Evolutionary conservation across 1,140 invertebrate genomes (phyloP), one percentile per base, ranked within the genome.

Genomic region (Pectinophora gossypiella): DNA sequence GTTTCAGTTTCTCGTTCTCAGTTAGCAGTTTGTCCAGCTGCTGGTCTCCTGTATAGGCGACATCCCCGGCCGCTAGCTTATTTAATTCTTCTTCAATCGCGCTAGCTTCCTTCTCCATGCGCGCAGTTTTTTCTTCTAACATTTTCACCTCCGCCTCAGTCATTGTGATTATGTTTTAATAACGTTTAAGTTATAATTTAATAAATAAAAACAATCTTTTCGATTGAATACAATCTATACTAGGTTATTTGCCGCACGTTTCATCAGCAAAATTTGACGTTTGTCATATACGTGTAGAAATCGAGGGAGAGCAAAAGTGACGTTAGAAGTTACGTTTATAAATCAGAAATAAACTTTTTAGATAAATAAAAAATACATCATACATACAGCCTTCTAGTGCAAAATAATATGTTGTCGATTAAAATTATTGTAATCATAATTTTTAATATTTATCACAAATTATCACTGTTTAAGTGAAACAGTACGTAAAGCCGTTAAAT

Each of bases 1-100:
- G 95, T 69, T 95, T 94, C 0, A 98, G 79, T 85, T 97, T 97
- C 1, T 90, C 89, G 84, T 97, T 97, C 83, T 97, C 94, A 43
- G 90, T 84, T 20, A 90, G 70, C 5, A 94, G 68, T 67, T 91
- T 90, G 1, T 81, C 71, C 1, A 93, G 64, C 56, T 91, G 87
- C 20, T 84, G 69, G 54, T 85, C 68, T 54, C 62, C 55, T 43
- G 69, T 54, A 48, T 71, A 83, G 54, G 76, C 80, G 1, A 76
- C 51, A 48, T 79, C 78, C 18, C 84, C 72, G 58, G 61, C 64
- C n/a, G 61, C 46, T 49, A 91, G 61, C 47, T 72, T 74, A 23
- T 89, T 72, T n/a, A 92, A 63, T 69, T 91, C 87, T 35, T 86
- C 72, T 63, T 88, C 88, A 23, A 92, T 76, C 38, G 66, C 61